These are phyloP conservation scores for Eristalinus sepulchralis DNA, from an alignment of 2,888 invertebrate species.

Conservation along the genomic window DNA sequence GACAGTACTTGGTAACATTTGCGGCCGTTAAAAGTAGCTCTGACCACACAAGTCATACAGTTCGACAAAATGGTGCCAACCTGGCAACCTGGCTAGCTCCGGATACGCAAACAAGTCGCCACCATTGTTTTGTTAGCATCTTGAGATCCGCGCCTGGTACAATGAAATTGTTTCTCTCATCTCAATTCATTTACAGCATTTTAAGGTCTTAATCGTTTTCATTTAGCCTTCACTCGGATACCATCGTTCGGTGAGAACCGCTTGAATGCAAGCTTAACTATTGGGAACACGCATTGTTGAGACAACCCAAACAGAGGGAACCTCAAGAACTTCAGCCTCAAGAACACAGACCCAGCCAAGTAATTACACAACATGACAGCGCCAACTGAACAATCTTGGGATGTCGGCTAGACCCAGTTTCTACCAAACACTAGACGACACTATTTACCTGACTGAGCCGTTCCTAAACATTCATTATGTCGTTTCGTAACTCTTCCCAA, in stretches of 20 bases:
- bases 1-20: too few relatives aligned
- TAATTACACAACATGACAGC: conserved; percentile 9
- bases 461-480: conserved; percentile 56
- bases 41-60: too few relatives aligned
- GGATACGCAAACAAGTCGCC: too few relatives aligned
- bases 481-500: conserved; percentile 51
- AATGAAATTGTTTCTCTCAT: background rate
- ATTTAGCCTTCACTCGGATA: background rate
- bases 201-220: background rate
- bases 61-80: background rate
- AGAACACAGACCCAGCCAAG: background rate
- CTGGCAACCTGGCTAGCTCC: background rate
- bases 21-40: too few relatives aligned
- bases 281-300: background rate
- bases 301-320: background rate
- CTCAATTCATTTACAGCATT: background rate
- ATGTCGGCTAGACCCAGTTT: conserved; percentile 23
- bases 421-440: conserved; percentile 24
- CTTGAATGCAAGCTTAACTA: background rate
- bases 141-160: background rate
- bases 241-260: background rate
- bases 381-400: conserved; percentile 19
- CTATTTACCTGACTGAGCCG: conserved; percentile 41
- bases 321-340: background rate
- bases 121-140: background rate